Evolutionary conservation across 1,140 invertebrate species (phyloP).

Genomic region (Drosophila seguyi): DNA sequence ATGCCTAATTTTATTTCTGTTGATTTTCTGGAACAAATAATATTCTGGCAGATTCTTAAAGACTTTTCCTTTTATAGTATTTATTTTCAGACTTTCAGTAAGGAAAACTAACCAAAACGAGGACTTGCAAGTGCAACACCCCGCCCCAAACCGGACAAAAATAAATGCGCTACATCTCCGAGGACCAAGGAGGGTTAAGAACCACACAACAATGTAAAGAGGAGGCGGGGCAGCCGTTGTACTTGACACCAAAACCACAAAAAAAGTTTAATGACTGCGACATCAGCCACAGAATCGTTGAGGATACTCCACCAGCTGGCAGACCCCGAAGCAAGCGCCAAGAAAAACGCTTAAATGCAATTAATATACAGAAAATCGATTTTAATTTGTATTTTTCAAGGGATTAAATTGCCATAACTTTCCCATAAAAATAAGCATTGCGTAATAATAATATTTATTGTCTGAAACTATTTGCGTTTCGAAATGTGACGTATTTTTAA

Average conservation of each 20-base stretch:
- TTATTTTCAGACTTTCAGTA: neutral
- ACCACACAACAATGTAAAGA: conserved; percentile 24
- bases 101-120: conserved; percentile 4
- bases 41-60: neutral
- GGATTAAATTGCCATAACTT: neutral
- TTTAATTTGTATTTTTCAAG: neutral
- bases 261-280: conserved; percentile 50
- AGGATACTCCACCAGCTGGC: conserved; percentile 32
- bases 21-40: neutral
- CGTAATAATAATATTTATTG: no score
- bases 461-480: neutral
- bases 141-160: conserved; percentile 11
- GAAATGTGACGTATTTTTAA: neutral
- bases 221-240: conserved; percentile 25
- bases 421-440: neutral
- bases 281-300: conserved; percentile 30
- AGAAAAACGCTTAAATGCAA: conserved; percentile 14
- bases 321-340: neutral
- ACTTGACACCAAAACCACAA: conserved; percentile 57
- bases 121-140: conserved; percentile 10
- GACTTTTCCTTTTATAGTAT: neutral
- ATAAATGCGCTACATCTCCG: conserved; percentile 36
- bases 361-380: conserved; percentile 15
- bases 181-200: conserved; percentile 16
- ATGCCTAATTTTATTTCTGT: no score